Evolutionary conservation across 1,140 invertebrate species (phyloP), one percentile per base, ranked within the genome.

Genomic region (Psilanteris sp.): DNA sequence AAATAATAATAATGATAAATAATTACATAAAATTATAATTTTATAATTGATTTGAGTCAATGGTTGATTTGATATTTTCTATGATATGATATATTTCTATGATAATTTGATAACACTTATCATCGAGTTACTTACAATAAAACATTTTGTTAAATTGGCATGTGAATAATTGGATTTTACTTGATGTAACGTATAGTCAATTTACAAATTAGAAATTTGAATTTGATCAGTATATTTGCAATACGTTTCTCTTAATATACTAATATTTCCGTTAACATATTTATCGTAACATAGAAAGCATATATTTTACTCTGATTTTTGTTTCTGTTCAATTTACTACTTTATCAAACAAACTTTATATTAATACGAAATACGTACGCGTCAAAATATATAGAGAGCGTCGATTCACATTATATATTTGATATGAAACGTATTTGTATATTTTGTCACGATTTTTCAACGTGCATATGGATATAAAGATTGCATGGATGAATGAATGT

Each of bases 261-360:
- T 48, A 41, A 62, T 50, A 62, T 41, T 50, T 62, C 26, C 43
- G 44, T 29, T 44, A 14, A 0, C 1, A 2, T 29, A 50, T 62
- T 26, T 43, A 62, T 62, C 32, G 13, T 14, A 7, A 16, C 6
- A 10, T 1, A n/a, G 46, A 37, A 59, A 44, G 44, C 39, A 26
- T 20, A 44, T 59, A 36, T 34, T 46, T 44, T 41, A 44, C 29
- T 36, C 29, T 46, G 29, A 59, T 61, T 48, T 61, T 61, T 46
- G 41, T 61, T 61, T 61, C 32, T 31, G 32, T 62, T 48, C 43
- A 62, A 62, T 62, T 62, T 39, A 10, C 31, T 50, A 50, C 32
- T 62, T 64, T 64, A 64, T 64, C 59, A 52, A 64, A 52, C 44
- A 64, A 52, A 64, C 41, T 52, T 52, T 34, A 64, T 52, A 27